Conservation (phyloP, 2,113 vertebrate species). For the Salvelinus fontinalis region DNA sequence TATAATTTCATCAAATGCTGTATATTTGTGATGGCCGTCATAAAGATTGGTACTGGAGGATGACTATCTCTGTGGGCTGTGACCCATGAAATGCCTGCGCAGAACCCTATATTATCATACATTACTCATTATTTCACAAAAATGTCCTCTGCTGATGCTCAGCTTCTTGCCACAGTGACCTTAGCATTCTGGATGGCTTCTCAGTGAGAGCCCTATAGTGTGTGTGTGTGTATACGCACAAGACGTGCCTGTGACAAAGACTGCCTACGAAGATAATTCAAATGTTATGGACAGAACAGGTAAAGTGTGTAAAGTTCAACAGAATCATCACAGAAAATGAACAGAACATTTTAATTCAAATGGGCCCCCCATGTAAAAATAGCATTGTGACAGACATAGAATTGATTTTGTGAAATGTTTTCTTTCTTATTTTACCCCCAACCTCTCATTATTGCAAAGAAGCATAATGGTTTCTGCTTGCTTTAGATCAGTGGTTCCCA, state of each 20-base stretch:
- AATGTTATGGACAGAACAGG: constrained; percentile 72
- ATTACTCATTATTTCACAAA: constrained; percentile 5
- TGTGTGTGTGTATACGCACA: constrained; percentile 30
- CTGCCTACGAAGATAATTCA: constrained; percentile 59
- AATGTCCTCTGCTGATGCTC: background rate
- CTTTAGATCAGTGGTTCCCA: constrained; percentile 12
- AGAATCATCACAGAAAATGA: constrained; percentile 76
- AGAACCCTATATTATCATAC: background rate
- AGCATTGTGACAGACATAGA: constrained; percentile 64
- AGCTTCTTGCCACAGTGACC: background rate
- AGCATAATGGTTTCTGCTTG: constrained; percentile 50
- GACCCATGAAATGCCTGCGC: constrained; percentile 2
- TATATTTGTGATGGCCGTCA: background rate
- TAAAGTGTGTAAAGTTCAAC: constrained; percentile 79
- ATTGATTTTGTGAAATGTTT: constrained; percentile 54
- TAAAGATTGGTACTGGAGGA: constrained; percentile 13
- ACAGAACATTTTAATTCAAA: constrained; percentile 76
- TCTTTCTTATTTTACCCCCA: constrained; percentile 32
- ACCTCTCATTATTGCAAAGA: constrained; percentile 45
- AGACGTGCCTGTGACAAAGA: constrained; percentile 31
- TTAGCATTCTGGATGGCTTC: constrained; percentile 17
- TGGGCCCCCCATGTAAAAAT: constrained; percentile 56
- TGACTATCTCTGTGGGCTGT: background rate
- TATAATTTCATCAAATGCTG: background rate
- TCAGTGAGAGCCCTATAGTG: background rate